A percentile compares a stretch with the other conserved stretches of the same genome.
These are phyloP conservation scores for Euthynnus affinis DNA, from an alignment of 2,797 vertebrate species.

Conservation along the genomic window DNA sequence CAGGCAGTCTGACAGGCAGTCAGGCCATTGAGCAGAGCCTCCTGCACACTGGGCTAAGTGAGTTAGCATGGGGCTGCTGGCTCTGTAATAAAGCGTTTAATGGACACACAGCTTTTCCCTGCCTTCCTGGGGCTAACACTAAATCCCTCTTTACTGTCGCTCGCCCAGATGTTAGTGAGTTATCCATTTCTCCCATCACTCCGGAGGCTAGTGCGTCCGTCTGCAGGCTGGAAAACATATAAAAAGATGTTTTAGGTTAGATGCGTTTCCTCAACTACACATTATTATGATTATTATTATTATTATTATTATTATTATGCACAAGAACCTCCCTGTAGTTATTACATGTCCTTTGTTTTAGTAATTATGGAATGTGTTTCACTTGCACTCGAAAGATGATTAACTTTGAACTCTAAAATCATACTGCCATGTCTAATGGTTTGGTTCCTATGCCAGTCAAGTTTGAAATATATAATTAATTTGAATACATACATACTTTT, in stretches of 20 bases:
- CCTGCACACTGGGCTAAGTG: conserved; percentile 92
- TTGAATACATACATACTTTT: too few relatives aligned
- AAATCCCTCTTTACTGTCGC: conserved; percentile 99
- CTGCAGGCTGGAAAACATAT: conserved; percentile 86
- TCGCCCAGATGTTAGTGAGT: conserved; percentile 99
- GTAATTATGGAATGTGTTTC: background rate
- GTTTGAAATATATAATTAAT: too few relatives aligned
- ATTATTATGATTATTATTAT: background rate
- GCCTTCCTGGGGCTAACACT: conserved; percentile 97
- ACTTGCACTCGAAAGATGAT: background rate
- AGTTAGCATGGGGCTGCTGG: conserved; percentile 98
- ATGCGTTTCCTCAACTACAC: conserved; percentile 25
- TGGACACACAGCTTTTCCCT: conserved; percentile 97
- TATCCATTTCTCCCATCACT: conserved; percentile 98
- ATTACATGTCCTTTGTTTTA: background rate
- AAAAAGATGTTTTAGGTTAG: conserved; percentile 53
- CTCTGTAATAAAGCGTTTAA: conserved; percentile 99
- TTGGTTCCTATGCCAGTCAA: too few relatives aligned
- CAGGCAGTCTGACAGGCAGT: conserved; percentile 92
- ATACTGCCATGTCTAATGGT: background rate
- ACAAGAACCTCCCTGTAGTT: background rate
- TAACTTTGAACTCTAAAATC: background rate
- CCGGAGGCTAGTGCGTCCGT: conserved; percentile 94
- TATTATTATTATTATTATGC: background rate
- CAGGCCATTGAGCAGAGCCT: conserved; percentile 81